These are phyloP conservation scores for Cyrtonyx montezumae DNA, from an alignment of 2,113 vertebrate genomes.

Conservation along the genomic window DNA sequence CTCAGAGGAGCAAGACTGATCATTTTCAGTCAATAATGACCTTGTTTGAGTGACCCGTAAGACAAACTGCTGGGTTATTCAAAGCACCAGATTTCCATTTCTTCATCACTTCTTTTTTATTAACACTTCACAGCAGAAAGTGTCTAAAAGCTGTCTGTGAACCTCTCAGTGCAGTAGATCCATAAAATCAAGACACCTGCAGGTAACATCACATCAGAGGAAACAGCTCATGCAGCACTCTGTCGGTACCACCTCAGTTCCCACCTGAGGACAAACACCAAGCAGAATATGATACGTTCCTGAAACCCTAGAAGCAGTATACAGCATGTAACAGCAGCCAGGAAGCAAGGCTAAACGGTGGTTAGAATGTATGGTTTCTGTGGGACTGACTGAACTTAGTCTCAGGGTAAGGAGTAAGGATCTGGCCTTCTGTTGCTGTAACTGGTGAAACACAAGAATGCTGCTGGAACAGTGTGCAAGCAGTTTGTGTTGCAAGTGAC, in stretches of 20 bases:
- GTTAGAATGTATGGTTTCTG: background rate
- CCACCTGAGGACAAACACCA: background rate
- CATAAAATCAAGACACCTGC: background rate
- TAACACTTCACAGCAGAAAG: background rate
- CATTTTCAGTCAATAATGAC: conserved; percentile 14
- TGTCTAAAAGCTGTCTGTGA: background rate
- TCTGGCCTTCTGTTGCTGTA: background rate
- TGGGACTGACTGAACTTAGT: background rate
- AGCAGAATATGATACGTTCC: background rate
- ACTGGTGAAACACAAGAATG: background rate
- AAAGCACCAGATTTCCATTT: background rate
- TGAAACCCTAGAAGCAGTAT: background rate
- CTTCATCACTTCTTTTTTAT: background rate
- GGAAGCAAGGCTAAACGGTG: background rate
- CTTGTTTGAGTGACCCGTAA: background rate
- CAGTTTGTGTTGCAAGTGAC: background rate
- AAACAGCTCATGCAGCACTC: background rate
- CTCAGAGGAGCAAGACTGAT: background rate
- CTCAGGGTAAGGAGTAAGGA: background rate
- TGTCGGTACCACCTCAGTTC: accelerated
- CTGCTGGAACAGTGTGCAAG: background rate
- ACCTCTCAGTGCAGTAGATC: background rate
- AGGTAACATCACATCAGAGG: background rate
- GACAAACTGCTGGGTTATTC: background rate
- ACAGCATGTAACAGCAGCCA: accelerated